A percentile compares a stretch with the other conserved stretches of the same genome.
Conservation (phyloP, 2,888 invertebrate species). For the Falcaria lacertinaria region DNA sequence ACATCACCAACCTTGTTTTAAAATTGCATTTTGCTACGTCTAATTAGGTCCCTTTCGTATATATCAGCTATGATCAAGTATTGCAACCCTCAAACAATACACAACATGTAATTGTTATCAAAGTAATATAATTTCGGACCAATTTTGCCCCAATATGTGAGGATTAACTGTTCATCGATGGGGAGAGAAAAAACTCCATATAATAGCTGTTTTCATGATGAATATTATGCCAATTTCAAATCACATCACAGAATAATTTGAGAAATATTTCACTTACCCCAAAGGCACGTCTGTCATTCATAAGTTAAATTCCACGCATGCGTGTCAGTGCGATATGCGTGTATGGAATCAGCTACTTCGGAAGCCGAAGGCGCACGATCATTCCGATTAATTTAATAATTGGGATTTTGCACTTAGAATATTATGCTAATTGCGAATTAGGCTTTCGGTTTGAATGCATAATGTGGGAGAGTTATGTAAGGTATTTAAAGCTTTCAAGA, state of each 20-base stretch:
- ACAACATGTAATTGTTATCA: too few species aligned
- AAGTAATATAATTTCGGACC: too few species aligned
- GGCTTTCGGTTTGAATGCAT: constrained; percentile 17
- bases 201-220: too few species aligned
- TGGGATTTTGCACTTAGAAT: constrained; percentile 6
- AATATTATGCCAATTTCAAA: not conserved
- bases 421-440: constrained; percentile 16
- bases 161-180: too few species aligned
- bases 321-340: constrained; percentile 54
- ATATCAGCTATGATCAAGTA: too few species aligned
- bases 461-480: constrained; percentile 29
- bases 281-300: constrained; percentile 50
- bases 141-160: too few species aligned
- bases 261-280: constrained; percentile 42
- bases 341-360: constrained; percentile 45
- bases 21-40: too few species aligned
- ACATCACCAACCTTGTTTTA: too few species aligned
- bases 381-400: constrained; percentile 5
- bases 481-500: constrained; percentile 10
- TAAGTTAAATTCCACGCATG: constrained; percentile 26
- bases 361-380: constrained; percentile 52
- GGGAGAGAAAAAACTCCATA: too few species aligned
- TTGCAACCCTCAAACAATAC: too few species aligned
- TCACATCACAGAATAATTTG: constrained; percentile 7
- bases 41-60: too few species aligned